A percentile compares a stretch with the other conserved stretches of the same genome.
Evolutionary conservation across 2,113 vertebrate species (phyloP).

Genomic region (Psephotus haematonotus): DNA sequence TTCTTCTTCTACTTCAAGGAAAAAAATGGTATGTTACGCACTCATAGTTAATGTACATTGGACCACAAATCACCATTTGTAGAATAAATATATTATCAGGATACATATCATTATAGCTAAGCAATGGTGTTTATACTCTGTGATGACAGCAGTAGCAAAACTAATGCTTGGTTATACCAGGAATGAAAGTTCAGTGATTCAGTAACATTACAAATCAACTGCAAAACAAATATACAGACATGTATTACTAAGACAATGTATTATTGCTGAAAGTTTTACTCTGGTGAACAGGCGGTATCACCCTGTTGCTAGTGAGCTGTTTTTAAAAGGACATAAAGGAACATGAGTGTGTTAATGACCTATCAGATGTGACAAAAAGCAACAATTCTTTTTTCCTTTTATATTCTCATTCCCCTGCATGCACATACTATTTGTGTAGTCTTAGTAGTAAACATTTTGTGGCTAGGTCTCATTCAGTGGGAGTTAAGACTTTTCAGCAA

Average conservation of each 20-base stretch:
- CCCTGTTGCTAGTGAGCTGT: neutral
- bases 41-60: neutral
- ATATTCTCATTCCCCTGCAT: neutral
- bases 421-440: neutral
- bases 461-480: neutral
- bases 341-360: neutral
- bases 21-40: neutral
- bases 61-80: neutral
- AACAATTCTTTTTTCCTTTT: neutral
- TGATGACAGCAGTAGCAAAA: neutral
- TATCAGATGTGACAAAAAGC: neutral
- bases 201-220: neutral
- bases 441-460: neutral
- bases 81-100: neutral
- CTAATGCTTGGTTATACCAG: neutral
- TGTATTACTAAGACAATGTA: neutral
- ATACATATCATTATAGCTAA: neutral
- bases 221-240: neutral
- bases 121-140: neutral
- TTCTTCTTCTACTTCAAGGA: neutral
- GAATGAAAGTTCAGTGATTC: neutral
- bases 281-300: neutral
- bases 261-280: neutral
- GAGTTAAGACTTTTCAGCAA: neutral
- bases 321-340: neutral